A percentile compares a stretch with the other conserved stretches of the same genome.
Conservation (phyloP, 2,797 vertebrate genomes). For the Oreochromis mossambicus region DNA sequence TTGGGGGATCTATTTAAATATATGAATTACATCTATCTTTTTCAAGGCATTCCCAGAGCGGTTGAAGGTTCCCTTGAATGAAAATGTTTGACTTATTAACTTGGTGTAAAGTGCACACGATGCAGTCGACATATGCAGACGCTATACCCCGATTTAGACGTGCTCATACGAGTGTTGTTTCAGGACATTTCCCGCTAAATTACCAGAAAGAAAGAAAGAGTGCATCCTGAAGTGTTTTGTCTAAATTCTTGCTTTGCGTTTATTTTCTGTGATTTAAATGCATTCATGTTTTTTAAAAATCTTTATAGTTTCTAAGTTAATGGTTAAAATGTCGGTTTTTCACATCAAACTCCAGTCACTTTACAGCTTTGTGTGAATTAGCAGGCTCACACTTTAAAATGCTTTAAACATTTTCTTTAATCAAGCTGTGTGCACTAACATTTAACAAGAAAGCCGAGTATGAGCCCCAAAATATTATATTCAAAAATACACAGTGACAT, state of each 20-base stretch:
- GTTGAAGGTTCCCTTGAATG: neutral
- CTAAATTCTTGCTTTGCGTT: neutral
- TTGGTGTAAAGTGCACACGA: neutral
- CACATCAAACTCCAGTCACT: neutral
- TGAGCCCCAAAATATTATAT: neutral
- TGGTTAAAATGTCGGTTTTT: neutral
- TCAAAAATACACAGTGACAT: neutral
- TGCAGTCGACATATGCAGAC: neutral
- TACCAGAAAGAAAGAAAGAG: neutral
- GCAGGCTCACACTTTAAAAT: neutral
- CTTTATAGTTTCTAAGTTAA: neutral
- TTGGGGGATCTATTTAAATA: neutral
- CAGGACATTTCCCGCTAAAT: neutral
- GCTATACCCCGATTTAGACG: neutral
- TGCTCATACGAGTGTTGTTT: neutral
- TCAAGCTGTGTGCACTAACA: neutral
- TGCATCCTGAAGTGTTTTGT: neutral
- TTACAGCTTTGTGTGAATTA: neutral
- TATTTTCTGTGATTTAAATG: neutral
- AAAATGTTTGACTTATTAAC: neutral
- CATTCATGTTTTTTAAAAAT: neutral
- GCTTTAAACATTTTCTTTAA: neutral
- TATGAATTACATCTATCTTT: neutral
- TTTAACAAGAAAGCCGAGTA: neutral
- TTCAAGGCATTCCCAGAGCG: neutral